phyloP scores from a whole-genome alignment of 64 coral and sea anemone species.

The Platygyra sinensis region DNA sequence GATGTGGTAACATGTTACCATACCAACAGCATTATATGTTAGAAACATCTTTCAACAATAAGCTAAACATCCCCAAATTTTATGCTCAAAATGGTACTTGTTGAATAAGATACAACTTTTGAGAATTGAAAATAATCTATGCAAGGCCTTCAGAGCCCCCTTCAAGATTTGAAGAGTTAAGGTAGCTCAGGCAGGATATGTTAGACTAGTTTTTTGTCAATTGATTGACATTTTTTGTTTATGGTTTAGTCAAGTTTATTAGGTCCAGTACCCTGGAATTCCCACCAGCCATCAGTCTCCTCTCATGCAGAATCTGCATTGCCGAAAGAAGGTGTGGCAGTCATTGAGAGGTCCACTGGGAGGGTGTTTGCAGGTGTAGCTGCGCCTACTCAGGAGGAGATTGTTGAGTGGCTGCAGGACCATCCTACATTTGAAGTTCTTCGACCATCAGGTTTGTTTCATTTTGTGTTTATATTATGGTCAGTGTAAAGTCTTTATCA shows the following conservation, averaged over 20 bases:
- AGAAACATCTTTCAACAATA: too few relatives aligned
- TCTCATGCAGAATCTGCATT: constrained; percentile 37
- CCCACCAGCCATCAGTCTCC: background rate
- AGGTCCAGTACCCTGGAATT: constrained; percentile 63
- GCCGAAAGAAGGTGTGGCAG: constrained; percentile 74
- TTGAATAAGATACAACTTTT: too few relatives aligned
- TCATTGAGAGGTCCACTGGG: constrained; percentile 91
- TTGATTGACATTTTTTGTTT: background rate
- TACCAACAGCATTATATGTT: too few relatives aligned
- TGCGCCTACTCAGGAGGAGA: constrained; percentile 74
- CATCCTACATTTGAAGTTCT: constrained; percentile 99
- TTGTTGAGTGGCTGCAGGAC: constrained; percentile 84
- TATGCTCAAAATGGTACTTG: too few relatives aligned
- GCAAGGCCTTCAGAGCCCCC: too few relatives aligned
- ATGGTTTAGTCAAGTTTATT: constrained; percentile 56
- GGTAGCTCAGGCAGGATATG: too few relatives aligned
- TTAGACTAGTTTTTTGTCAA: too few relatives aligned
- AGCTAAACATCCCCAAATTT: too few relatives aligned
- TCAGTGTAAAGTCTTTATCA: too few relatives aligned
- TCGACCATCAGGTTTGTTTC: constrained; percentile 61
- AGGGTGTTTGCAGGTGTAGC: constrained; percentile 93
- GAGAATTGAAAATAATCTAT: too few relatives aligned
- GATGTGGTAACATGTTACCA: too few relatives aligned
- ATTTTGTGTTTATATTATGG: background rate
- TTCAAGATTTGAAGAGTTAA: too few relatives aligned